A percentile compares a stretch with the other conserved stretches of the same genome.
phyloP scores from a whole-genome alignment of 1,140 invertebrate genomes.

The Conopomorpha cramerella region DNA sequence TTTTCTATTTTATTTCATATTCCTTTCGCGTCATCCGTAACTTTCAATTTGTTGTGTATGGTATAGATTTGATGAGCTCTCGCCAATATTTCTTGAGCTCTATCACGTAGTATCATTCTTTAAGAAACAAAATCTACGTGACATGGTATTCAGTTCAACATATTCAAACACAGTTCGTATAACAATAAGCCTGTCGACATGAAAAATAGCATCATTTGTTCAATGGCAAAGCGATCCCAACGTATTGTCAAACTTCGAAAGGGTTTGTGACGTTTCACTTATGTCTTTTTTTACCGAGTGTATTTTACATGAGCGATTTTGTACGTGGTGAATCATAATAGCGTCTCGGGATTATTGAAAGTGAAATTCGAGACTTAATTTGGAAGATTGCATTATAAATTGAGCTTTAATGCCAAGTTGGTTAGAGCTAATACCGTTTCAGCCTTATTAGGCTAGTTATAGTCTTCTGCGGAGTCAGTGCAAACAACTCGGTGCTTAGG shows the following conservation, averaged over 20 bases:
- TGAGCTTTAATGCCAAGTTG: no score
- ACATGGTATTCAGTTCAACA: no score
- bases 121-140: no score
- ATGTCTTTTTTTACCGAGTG: conserved; percentile 6
- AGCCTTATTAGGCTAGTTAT: conserved; percentile 7
- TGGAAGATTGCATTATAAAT: no score
- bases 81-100: no score
- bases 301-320: conserved; percentile 17
- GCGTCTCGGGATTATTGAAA: no score
- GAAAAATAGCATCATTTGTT: conserved; percentile 18
- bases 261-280: conserved; percentile 15
- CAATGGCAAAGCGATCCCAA: conserved; percentile 17
- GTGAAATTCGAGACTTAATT: background rate
- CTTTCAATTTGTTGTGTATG: conserved; percentile 10
- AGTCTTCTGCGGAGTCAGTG: conserved; percentile 4
- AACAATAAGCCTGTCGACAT: conserved; percentile 14
- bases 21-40: conserved; percentile 1
- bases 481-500: conserved; percentile 5
- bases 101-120: no score
- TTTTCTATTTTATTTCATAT: background rate
- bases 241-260: conserved; percentile 20
- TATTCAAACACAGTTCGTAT: no score
- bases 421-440: conserved; percentile 4
- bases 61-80: background rate
- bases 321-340: conserved; percentile 12